Evolutionary conservation across 2,888 invertebrate genomes (phyloP).

Genomic region (Oligia fasciuncula): DNA sequence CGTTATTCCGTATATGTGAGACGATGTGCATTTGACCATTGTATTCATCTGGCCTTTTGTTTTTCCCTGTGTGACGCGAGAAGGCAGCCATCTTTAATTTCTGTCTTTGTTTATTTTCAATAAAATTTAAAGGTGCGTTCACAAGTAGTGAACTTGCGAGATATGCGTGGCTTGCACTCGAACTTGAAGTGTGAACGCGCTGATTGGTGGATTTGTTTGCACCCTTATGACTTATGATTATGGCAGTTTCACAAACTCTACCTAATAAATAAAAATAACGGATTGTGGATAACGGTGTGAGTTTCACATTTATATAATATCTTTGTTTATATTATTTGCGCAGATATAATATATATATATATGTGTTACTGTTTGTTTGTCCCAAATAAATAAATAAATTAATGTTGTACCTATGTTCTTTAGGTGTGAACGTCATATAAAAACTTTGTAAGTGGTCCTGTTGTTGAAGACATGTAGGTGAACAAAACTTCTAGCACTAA

Average conservation of each 20-base stretch:
- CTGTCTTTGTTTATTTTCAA: conserved; percentile 55
- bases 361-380: too few relatives aligned
- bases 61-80: conserved; percentile 46
- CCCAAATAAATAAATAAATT: too few relatives aligned
- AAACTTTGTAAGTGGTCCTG: neutral
- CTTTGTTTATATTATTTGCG: too few relatives aligned
- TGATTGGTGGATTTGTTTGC: neutral
- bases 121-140: conserved; percentile 46
- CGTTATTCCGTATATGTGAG: conserved; percentile 10
- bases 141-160: conserved; percentile 23
- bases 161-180: conserved; percentile 5
- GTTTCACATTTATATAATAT: too few relatives aligned
- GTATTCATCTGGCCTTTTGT: conserved; percentile 30
- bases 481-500: conserved; percentile 5
- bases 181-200: neutral
- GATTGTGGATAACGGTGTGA: too few relatives aligned
- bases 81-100: conserved; percentile 44
- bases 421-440: neutral
- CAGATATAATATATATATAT: too few relatives aligned
- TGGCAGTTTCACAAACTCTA: neutral
- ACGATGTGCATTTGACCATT: conserved; percentile 25
- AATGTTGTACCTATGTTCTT: neutral
- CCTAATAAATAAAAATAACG: too few relatives aligned
- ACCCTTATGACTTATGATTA: neutral
- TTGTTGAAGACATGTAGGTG: conserved; percentile 4